phyloP scores from a whole-genome alignment of 2,888 invertebrate genomes.

The Drosophila heteroneura region DNA sequence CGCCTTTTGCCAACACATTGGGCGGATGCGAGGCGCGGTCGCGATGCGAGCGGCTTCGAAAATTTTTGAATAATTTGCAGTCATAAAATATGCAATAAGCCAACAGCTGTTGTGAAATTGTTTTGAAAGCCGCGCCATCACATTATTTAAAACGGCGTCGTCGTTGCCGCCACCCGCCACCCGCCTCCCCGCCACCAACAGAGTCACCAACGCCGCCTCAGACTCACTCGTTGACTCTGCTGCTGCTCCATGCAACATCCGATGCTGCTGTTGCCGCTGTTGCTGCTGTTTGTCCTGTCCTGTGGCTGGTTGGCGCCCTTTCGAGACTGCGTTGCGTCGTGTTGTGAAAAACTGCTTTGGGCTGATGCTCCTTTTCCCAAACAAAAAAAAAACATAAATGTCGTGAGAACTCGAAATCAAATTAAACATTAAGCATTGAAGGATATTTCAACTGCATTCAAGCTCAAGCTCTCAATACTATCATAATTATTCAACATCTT shows the following conservation, averaged over 20 bases:
- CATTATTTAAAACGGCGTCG: conserved; percentile 82
- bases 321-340: conserved; percentile 22
- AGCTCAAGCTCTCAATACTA: not conserved
- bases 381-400: not conserved
- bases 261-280: conserved; percentile 12
- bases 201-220: conserved; percentile 6
- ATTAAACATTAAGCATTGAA: conserved; percentile 71
- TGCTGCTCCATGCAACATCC: conserved; percentile 30
- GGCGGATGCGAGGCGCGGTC: conserved; percentile 17
- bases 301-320: conserved; percentile 28
- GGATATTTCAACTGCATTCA: conserved; percentile 10
- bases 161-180: conserved; percentile 13
- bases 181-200: not conserved
- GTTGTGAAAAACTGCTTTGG: conserved; percentile 20
- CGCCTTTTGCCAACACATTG: conserved; percentile 54
- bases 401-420: conserved; percentile 57
- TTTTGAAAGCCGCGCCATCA: conserved; percentile 86
- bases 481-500: not conserved
- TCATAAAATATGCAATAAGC: conserved; percentile 86
- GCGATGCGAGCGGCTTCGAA: conserved; percentile 64
- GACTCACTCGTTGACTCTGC: conserved; percentile 9
- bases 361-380: conserved; percentile 19
- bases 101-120: conserved; percentile 86
- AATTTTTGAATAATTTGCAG: conserved; percentile 85
- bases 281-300: conserved; percentile 20